Conservation (phyloP, 1,140 invertebrate species). For the Matsumurasca onukii region DNA sequence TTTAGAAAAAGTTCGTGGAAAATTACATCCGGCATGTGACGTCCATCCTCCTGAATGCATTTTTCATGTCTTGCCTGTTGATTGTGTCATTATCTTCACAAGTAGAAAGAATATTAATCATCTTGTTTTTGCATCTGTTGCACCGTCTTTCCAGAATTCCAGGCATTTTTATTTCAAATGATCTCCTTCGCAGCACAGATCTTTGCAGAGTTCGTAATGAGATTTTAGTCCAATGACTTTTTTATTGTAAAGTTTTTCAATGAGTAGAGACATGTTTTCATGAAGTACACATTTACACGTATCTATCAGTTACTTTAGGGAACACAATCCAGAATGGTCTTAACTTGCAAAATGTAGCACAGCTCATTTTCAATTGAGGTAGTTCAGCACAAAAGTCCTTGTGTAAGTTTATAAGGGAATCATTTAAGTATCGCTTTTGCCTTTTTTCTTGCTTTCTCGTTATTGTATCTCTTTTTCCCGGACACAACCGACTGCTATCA, state of each 20-base stretch:
- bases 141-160: conserved; percentile 6
- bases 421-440: conserved; percentile 6
- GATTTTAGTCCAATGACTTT: background rate
- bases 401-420: background rate
- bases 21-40: too few relatives aligned
- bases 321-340: background rate
- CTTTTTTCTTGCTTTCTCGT: background rate
- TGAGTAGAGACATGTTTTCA: background rate
- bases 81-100: conserved; percentile 17
- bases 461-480: background rate
- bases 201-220: background rate
- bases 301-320: background rate
- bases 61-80: too few relatives aligned
- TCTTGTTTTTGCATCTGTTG: conserved; percentile 11
- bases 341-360: background rate
- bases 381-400: conserved; percentile 8
- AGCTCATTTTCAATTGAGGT: conserved; percentile 13
- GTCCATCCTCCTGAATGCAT: too few relatives aligned
- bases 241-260: background rate
- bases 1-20: too few relatives aligned
- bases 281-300: background rate
- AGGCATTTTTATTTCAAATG: background rate
- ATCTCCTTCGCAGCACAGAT: background rate
- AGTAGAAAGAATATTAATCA: background rate
- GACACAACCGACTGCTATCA: background rate